Base-by-base conservation (phyloP, 1,140 invertebrate species). In the Nymphalis io region DNA sequence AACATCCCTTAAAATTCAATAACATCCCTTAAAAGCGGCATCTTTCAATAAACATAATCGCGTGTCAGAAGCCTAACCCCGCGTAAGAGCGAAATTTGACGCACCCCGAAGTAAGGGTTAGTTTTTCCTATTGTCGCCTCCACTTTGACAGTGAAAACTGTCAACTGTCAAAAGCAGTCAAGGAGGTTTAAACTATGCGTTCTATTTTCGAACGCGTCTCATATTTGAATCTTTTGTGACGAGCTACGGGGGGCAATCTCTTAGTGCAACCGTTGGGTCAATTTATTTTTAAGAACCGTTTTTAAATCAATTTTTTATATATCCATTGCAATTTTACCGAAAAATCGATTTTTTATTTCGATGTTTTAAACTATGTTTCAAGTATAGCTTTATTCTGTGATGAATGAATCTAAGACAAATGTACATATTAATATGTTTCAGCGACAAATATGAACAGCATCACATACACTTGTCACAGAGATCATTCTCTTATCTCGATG, bases 91-190 rank as follows among this genome's bases (percentile, higher is more conserved):
- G 85, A 85, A 85, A 79, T 81, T 80, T 84, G 85, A 90, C 86
- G 85, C 84, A 87, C 87, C 88, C 80, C 78, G 73, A 80, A 84
- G 80, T 84, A 85, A 83, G 62, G 62, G 62, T 63, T 63, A 63
- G 60, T 63, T 63, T 55, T 63, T 75, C 78, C 85, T 66, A 87
- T 88, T 90, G 88, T 90, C 80, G 65, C 74, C 76, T 70, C 61
- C 76, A 61, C 74, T 82, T 84, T 87, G 86, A 89, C 87, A 87
- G 82, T 78, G 83, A 87, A 88, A 88, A 89, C 87, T 91, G 87
- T 90, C 88, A 90, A 90, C 87, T 89, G 89, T 89, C 88, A 91
- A 88, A 89, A 81, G 83, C 88, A 89, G 81, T 79, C 81, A 84
- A 88, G 85, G 75, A 82, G 84, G 85, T 88, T 91, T 91, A 91